These are phyloP conservation scores for Philypnodon macrostomus DNA, from an alignment of 2,797 vertebrate species.

Conservation along the genomic window DNA sequence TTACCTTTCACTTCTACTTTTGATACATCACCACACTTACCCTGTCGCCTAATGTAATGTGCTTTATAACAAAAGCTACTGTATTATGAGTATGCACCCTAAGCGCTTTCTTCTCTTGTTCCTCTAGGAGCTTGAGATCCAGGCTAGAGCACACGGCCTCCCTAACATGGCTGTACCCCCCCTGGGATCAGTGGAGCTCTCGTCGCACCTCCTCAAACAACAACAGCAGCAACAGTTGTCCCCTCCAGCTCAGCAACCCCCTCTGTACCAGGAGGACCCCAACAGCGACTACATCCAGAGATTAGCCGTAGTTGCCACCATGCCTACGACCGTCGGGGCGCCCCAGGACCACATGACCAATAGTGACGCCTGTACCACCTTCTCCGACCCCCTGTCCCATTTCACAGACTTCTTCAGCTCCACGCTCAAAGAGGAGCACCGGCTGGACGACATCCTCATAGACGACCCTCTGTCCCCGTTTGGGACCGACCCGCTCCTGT, in stretches of 20 bases:
- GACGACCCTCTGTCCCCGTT: constrained; percentile 88
- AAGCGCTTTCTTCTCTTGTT: constrained; percentile 20
- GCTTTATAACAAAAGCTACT: too few relatives aligned
- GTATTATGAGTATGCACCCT: not conserved
- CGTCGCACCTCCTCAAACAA: constrained; percentile 84
- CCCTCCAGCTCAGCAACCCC: constrained; percentile 70
- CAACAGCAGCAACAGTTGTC: constrained; percentile 73
- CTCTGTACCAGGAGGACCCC: constrained; percentile 82
- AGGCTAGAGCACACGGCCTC: constrained; percentile 90
- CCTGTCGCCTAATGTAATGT: too few relatives aligned
- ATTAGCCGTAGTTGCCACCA: constrained; percentile 60
- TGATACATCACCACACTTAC: too few relatives aligned
- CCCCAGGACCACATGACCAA: constrained; percentile 66
- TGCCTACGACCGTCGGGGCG: constrained; percentile 52
- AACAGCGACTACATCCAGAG: constrained; percentile 84
- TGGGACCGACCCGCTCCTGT: constrained; percentile 88
- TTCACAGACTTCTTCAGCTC: constrained; percentile 96
- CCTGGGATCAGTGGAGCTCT: constrained; percentile 77
- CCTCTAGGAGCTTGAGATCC: constrained; percentile 94
- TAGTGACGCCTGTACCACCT: constrained; percentile 79
- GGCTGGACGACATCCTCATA: constrained; percentile 86
- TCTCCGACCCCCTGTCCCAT: constrained; percentile 95
- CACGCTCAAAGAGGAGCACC: constrained; percentile 92
- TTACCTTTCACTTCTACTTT: too few relatives aligned
- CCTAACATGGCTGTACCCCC: constrained; percentile 80